Percentiles rank a stretch among this genome's conserved stretches.
These are phyloP conservation scores for Tonatia bakeri DNA, from an alignment of 2,113 vertebrate genomes.

Conservation along the genomic window DNA sequence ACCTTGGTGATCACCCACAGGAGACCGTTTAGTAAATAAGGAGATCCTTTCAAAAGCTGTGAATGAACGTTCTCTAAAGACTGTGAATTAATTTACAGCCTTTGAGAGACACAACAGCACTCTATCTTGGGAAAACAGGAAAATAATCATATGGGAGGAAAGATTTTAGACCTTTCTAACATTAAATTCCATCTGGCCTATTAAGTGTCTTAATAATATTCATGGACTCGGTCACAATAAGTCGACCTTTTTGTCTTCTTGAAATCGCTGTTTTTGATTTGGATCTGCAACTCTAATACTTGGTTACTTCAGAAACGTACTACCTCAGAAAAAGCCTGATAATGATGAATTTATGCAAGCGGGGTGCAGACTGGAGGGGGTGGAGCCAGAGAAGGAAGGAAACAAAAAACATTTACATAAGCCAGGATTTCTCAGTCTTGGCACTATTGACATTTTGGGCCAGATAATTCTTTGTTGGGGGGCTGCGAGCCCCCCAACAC, in stretches of 20 bases:
- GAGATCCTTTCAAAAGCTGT: conserved; percentile 49
- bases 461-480: neutral
- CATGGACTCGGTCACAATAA: neutral
- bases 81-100: conserved; percentile 44
- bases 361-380: neutral
- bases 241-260: neutral
- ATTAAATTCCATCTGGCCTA: neutral
- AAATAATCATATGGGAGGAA: neutral
- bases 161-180: conserved; percentile 2
- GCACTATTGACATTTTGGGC: neutral
- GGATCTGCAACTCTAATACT: neutral
- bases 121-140: conserved; percentile 3
- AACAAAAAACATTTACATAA: neutral
- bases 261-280: neutral
- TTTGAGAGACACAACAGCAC: conserved; percentile 26
- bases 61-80: conserved; percentile 46
- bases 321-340: neutral
- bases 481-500: neutral
- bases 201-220: neutral
- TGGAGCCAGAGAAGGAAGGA: neutral
- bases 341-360: neutral
- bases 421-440: neutral
- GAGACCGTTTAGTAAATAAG: conserved; percentile 35
- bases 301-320: neutral
- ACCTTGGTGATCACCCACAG: neutral